phyloP scores from a whole-genome alignment of 2,888 invertebrate genomes.

The Torymus auratus region DNA sequence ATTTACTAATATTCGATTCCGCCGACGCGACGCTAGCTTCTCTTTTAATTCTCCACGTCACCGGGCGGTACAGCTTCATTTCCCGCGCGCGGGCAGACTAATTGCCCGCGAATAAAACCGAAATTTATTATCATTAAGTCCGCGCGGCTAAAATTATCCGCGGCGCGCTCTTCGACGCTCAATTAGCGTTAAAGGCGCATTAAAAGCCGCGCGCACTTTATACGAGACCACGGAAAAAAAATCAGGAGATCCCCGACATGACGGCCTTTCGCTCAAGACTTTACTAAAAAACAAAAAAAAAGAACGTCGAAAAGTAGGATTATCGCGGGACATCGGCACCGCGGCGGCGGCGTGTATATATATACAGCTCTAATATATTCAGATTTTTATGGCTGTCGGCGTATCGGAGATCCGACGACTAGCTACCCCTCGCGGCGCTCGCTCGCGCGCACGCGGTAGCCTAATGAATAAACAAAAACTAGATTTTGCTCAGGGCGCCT shows the following conservation, averaged over 20 bases:
- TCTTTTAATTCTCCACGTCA: too few species aligned
- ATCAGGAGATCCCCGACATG: background rate
- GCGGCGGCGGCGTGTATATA: conserved; percentile 52
- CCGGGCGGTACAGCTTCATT: too few species aligned
- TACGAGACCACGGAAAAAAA: background rate
- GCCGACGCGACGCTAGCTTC: too few species aligned
- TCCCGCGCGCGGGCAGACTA: background rate
- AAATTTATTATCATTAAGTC: conserved; percentile 4
- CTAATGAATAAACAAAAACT: conserved; percentile 76
- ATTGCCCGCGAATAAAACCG: background rate
- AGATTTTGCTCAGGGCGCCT: conserved; percentile 71
- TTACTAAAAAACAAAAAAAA: background rate
- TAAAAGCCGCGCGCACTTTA: background rate
- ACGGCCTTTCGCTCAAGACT: background rate
- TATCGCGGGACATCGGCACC: conserved; percentile 69
- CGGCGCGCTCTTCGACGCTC: conserved; percentile 4
- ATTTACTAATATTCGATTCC: too few species aligned
- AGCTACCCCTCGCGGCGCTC: conserved; percentile 61
- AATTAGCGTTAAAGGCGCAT: conserved; percentile 10
- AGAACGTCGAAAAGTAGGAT: conserved; percentile 39
- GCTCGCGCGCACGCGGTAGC: conserved; percentile 61
- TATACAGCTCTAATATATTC: conserved; percentile 74
- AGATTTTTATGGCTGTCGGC: conserved; percentile 76
- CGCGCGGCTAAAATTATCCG: conserved; percentile 10
- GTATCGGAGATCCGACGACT: conserved; percentile 69